phyloP scores from a whole-genome alignment of 1,140 invertebrate genomes.

The Aphelenchoides fujianensis region DNA sequence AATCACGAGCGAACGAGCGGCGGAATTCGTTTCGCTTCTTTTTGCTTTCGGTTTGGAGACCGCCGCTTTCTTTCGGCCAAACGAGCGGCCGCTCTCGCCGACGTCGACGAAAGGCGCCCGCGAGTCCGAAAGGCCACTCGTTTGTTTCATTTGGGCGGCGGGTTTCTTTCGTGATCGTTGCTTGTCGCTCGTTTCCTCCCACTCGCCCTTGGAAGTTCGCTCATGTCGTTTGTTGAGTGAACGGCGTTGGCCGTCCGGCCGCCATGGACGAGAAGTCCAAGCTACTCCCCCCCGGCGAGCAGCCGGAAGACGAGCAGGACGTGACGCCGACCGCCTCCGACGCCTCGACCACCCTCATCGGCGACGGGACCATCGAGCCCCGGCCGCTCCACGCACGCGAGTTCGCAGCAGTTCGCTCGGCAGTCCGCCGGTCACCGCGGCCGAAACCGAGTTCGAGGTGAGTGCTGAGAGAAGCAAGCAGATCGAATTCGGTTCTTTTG shows the following conservation, averaged over 20 bases:
- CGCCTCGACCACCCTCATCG: neutral
- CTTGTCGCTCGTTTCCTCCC: too few species aligned
- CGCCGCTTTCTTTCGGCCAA: too few species aligned
- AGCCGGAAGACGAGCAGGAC: neutral
- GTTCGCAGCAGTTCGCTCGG: neutral
- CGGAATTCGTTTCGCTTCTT: too few species aligned
- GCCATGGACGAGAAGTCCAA: neutral
- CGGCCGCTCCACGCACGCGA: neutral
- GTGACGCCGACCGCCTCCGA: neutral
- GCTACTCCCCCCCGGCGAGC: neutral
- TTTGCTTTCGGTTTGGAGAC: too few species aligned
- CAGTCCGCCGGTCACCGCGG: neutral
- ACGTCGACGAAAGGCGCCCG: too few species aligned
- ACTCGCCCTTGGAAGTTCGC: neutral
- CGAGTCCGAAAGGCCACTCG: too few species aligned
- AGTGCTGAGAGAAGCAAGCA: neutral
- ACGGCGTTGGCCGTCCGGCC: neutral
- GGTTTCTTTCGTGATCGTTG: too few species aligned
- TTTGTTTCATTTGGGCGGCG: too few species aligned
- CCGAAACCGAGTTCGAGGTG: neutral
- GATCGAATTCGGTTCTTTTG: too few species aligned
- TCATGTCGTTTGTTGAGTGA: neutral
- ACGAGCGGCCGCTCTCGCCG: too few species aligned
- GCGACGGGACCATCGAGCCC: neutral
- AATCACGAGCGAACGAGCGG: too few species aligned